Evolutionary conservation across 2,113 vertebrate genomes (phyloP), one percentile per base, ranked within the genome.

Genomic region (Pongo pygmaeus): DNA sequence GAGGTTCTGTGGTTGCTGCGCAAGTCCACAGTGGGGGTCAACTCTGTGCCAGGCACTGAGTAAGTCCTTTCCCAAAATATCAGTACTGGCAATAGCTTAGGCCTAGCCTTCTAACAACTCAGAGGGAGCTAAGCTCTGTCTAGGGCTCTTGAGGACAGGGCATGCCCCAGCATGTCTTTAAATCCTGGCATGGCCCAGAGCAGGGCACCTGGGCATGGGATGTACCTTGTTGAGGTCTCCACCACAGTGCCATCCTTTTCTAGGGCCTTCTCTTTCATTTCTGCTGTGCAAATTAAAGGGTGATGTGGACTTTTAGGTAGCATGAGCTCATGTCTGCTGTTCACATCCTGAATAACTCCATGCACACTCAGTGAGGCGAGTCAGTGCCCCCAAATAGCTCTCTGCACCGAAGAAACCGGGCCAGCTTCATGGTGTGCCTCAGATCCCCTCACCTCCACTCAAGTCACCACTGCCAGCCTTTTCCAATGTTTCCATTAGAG

Each of bases 31-130:
- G 64, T 12, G 17, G 84, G 48, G 25, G 40, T 35, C 18, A 13
- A 3, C 27, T 61, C 67, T 18, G 25, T 79, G 61, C 27, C n/a
- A 67, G 59, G 40, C 18, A 13, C 59, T 32, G 27, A 32, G 52
- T n/a, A 69, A 61, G 81, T 18, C 72, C 77, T 64, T 91, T 67
- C 52, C 40, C 11, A 64, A n/a, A 91, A 81, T 40, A 85, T 25
- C 85, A 88, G 38, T 8, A 30, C 70, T 16, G 74, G 93, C 83
- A 89, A 52, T 38, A 92, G 92, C 75, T 72, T 69, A 18, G 30
- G 40, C 17, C 20, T 74, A 35, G 78, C 61, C 40, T 74, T 61
- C 48, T 8, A 2, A 16, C 2, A 5, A 9, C 96, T 18, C 23
- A n/a, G 35, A 70, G 38, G 18, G 35, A 77, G n/a, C 70, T 32